Percentiles rank a stretch among this genome's conserved stretches.
Evolutionary conservation across 2,797 vertebrate species (phyloP).

Genomic region (Lacerta agilis): DNA sequence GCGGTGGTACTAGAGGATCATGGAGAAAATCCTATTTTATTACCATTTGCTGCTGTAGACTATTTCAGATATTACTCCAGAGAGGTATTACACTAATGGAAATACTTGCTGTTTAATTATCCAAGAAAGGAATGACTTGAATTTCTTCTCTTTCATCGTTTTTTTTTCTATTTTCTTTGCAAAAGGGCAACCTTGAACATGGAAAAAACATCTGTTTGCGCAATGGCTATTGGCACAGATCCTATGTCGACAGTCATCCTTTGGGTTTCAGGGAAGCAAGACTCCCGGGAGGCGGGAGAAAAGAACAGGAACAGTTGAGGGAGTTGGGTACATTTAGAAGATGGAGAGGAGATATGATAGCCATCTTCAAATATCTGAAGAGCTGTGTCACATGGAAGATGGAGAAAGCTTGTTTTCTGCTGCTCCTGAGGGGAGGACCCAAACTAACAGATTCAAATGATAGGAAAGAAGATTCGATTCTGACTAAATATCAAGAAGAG

Average conservation of each 20-base stretch:
- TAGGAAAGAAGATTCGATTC: too few species aligned
- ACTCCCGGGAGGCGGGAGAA: slow-evolving; percentile 23
- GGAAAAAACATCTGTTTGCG: slow-evolving; percentile 33
- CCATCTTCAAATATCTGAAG: too few species aligned
- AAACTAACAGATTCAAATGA: too few species aligned
- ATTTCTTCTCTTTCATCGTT: not conserved
- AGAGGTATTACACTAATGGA: slow-evolving; percentile 65
- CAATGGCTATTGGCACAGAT: slow-evolving; percentile 20
- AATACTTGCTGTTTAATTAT: slow-evolving; percentile 65
- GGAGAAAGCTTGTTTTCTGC: too few species aligned
- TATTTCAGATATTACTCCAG: slow-evolving; percentile 53
- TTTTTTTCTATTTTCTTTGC: not conserved
- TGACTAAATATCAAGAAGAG: too few species aligned
- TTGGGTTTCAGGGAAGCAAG: slow-evolving; percentile 19
- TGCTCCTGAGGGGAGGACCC: too few species aligned
- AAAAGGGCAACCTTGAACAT: slow-evolving; percentile 29
- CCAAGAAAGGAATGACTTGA: slow-evolving; percentile 30
- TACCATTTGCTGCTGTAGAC: slow-evolving; percentile 52
- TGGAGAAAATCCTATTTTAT: slow-evolving; percentile 69
- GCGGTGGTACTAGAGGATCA: slow-evolving; percentile 29
- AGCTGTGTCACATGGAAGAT: too few species aligned
- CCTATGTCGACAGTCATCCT: not conserved
- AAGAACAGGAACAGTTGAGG: not conserved
- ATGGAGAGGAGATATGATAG: too few species aligned
- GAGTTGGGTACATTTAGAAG: too few species aligned